Conservation (phyloP, 2,888 invertebrate genomes). For the Boloria selene region DNA sequence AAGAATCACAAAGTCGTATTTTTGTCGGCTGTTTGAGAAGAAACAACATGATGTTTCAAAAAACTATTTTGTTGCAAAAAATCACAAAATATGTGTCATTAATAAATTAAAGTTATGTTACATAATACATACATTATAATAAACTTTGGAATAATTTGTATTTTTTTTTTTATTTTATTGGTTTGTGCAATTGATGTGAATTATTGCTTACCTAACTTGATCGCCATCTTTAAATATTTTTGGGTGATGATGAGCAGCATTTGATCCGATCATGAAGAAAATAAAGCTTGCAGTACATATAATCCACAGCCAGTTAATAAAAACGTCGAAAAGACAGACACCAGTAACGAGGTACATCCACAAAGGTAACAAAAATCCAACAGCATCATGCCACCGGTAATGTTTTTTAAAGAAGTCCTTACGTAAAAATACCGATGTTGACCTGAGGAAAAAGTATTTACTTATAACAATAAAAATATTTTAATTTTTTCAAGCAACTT, state of each 20-base stretch:
- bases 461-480: too few species aligned
- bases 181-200: too few species aligned
- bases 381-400: conserved; percentile 61
- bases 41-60: conserved; percentile 1
- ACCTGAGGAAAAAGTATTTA: conserved; percentile 47
- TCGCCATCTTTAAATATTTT: conserved; percentile 92
- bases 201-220: conserved; percentile 76
- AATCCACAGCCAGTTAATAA: conserved; percentile 82
- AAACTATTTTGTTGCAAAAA: too few species aligned
- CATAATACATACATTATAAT: too few species aligned
- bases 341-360: conserved; percentile 69
- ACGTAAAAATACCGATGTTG: conserved; percentile 51
- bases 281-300: conserved; percentile 81
- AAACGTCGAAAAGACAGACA: conserved; percentile 53
- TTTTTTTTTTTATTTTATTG: too few species aligned
- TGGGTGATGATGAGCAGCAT: conserved; percentile 92
- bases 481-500: too few species aligned
- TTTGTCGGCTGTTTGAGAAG: neutral
- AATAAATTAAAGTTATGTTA: too few species aligned
- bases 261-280: conserved; percentile 85
- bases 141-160: too few species aligned
- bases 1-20: conserved; percentile 9
- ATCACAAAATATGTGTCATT: too few species aligned
- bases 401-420: conserved; percentile 58
- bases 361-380: conserved; percentile 66